Conservation (phyloP, 1,140 invertebrate genomes). For the Euwallacea fornicatus region DNA sequence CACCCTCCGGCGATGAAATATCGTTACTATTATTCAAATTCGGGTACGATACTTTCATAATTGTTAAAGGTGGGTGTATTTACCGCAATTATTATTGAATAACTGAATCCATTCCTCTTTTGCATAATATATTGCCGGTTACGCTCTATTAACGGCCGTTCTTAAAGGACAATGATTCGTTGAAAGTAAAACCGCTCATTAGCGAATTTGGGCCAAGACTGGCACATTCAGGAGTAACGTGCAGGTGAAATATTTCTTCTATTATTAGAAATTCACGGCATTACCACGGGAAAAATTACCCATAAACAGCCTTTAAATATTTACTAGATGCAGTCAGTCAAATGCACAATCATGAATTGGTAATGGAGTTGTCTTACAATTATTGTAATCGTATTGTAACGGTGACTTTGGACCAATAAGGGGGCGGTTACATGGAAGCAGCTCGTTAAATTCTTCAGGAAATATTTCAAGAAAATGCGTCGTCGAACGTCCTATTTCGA, state of each 20-base stretch:
- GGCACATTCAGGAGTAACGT: not conserved
- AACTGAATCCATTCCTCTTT: not conserved
- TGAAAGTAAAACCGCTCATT: not conserved
- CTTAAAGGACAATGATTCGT: not conserved
- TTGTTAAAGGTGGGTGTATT: not conserved
- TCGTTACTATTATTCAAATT: not conserved
- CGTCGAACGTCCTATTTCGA: too few species aligned
- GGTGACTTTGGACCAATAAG: too few species aligned
- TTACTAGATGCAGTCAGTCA: not conserved
- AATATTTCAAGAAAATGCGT: too few species aligned
- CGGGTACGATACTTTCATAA: not conserved
- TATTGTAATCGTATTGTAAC: too few species aligned
- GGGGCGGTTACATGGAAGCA: too few species aligned
- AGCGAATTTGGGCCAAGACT: not conserved
- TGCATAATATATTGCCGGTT: not conserved
- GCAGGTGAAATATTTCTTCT: not conserved
- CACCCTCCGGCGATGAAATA: not conserved
- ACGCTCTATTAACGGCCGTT: not conserved
- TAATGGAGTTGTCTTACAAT: not conserved
- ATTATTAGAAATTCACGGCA: not conserved
- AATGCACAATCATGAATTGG: not conserved
- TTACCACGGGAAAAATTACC: not conserved
- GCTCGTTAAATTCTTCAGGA: too few species aligned
- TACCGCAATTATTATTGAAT: not conserved
- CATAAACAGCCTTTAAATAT: slow-evolving; percentile 1